Evolutionary conservation across 1,140 invertebrate species (phyloP).

Genomic region (Sesamia nonagrioides): DNA sequence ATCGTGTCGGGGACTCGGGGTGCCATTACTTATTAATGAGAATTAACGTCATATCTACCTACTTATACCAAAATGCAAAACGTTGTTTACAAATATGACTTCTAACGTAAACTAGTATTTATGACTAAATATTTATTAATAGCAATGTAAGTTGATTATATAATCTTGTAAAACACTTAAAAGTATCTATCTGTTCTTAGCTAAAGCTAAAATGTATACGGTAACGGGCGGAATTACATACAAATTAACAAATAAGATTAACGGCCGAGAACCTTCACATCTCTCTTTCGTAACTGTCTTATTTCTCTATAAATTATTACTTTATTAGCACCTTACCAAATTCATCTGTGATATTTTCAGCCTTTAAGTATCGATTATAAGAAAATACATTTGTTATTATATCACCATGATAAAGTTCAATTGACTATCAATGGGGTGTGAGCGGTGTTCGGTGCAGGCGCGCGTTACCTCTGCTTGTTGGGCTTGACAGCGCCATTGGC

Average conservation of each 20-base stretch:
- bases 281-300: slow-evolving; percentile 71
- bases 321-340: slow-evolving; percentile 86
- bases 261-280: slow-evolving; percentile 73
- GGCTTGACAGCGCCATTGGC: slow-evolving; percentile 84
- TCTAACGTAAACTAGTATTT: slow-evolving; percentile 60
- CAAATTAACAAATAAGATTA: slow-evolving; percentile 83
- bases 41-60: slow-evolving; percentile 41
- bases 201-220: slow-evolving; percentile 84
- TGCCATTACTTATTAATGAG: slow-evolving; percentile 10
- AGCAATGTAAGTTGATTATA: slow-evolving; percentile 69
- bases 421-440: slow-evolving; percentile 75
- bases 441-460: slow-evolving; percentile 42
- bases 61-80: slow-evolving; percentile 58
- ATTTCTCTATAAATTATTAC: slow-evolving; percentile 73
- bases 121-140: slow-evolving; percentile 81
- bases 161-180: slow-evolving; percentile 78
- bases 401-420: slow-evolving; percentile 80
- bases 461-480: slow-evolving; percentile 84
- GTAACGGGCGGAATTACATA: slow-evolving; percentile 86
- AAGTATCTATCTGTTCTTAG: slow-evolving; percentile 77
- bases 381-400: slow-evolving; percentile 69
- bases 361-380: slow-evolving; percentile 81
- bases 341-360: slow-evolving; percentile 84
- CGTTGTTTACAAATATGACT: slow-evolving; percentile 41
- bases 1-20: not conserved